Evolutionary conservation across 2,113 vertebrate genomes (phyloP).

Genomic region (Capreolus pygargus): DNA sequence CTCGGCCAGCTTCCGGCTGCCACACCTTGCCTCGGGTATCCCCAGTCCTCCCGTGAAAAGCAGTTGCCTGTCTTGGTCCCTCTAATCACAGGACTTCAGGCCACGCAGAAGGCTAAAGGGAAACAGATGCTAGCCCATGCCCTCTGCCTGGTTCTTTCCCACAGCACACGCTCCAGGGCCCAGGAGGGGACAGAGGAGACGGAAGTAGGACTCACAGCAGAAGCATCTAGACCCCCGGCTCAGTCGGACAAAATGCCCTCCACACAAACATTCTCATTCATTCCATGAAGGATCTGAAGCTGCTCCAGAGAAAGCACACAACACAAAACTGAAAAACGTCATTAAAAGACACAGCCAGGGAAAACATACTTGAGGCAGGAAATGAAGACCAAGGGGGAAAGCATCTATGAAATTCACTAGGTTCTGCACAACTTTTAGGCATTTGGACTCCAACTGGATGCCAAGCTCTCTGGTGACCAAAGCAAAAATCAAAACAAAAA

Average conservation of each 20-base stretch:
- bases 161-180: background rate
- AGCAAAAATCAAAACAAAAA: background rate
- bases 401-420: rapidly evolving
- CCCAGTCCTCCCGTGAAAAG: background rate
- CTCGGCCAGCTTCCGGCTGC: background rate
- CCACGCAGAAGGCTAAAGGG: background rate
- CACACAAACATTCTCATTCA: background rate
- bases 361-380: background rate
- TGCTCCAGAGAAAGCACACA: background rate
- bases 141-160: background rate
- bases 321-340: background rate
- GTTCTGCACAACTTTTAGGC: background rate
- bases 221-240: background rate
- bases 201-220: background rate
- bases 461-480: background rate
- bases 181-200: background rate
- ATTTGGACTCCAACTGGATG: background rate
- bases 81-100: background rate
- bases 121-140: background rate
- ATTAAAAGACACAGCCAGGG: conserved; percentile 34
- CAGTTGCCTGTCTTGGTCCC: background rate
- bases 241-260: background rate
- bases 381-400: background rate
- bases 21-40: background rate
- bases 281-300: background rate